phyloP scores from a whole-genome alignment of 2,113 vertebrate species.

The Orientallactaga bullata region DNA sequence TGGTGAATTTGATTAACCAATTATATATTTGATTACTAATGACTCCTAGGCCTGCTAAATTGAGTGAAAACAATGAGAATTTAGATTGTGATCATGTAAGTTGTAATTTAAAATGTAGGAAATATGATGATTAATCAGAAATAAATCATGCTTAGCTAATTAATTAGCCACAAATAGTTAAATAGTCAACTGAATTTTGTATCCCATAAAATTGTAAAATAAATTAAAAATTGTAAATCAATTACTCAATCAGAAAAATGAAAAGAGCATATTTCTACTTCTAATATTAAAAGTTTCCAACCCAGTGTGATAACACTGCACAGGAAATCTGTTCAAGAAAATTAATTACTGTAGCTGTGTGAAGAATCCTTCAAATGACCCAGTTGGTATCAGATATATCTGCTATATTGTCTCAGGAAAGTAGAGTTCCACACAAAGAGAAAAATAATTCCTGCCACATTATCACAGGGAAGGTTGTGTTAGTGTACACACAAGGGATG shows the following conservation, averaged over 20 bases:
- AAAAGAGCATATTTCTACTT: conserved; percentile 49
- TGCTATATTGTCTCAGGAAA: background rate
- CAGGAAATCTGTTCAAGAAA: conserved; percentile 16
- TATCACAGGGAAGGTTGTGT: background rate
- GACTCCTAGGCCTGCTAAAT: background rate
- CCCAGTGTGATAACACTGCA: background rate
- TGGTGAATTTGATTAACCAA: conserved; percentile 14
- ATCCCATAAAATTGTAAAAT: background rate
- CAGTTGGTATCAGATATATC: background rate
- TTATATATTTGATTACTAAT: conserved; percentile 27
- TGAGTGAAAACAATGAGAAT: background rate
- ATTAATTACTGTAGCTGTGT: background rate
- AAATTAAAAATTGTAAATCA: background rate
- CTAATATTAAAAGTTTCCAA: background rate
- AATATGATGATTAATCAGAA: background rate
- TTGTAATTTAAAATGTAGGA: background rate
- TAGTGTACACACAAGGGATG: background rate
- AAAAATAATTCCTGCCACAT: background rate
- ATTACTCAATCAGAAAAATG: conserved; percentile 1
- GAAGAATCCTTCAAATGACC: background rate
- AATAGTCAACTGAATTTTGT: background rate
- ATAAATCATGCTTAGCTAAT: background rate
- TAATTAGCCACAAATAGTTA: background rate
- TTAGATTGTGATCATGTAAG: background rate
- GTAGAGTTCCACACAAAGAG: background rate